Evolutionary conservation across 1,140 invertebrate species (phyloP), one percentile per base, ranked within the genome.

Genomic region (Dreissena polymorpha): DNA sequence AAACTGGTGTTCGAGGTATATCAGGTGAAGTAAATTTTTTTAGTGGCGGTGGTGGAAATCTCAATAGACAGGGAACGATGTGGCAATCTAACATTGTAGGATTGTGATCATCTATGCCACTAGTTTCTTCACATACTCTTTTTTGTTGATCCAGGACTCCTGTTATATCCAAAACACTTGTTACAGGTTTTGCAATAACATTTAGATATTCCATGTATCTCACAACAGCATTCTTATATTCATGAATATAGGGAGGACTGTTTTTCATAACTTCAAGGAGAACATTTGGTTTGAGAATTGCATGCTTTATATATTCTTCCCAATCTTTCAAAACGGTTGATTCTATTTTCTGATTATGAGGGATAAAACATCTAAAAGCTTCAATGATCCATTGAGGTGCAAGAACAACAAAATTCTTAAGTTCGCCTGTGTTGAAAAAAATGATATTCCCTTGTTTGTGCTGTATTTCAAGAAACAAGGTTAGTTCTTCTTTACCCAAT

Each of bases 141-240:
- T 12, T 18, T 12, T 12, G 18, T 18, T 18, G 12, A 12, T 55
- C 53, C 18, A 18, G 12, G 12, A 12, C 18, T 18, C 12, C 53
- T 55, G 18, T 55, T 55, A 18, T 12, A 12, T 12, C 18, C 12
- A 12, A 12, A 55, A 12, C 53, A 55, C 18, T 55, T 12, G 12
- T 12, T 55, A 55, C 12, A 23, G 75, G 75, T 27, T 55, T 68
- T 13, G 75, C 75, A 5, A 78, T 78, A 51, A 78, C 67, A 25
- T 78, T 64, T n/a, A 78, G 55, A 21, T 53, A 49, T 68, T 78
- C 75, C 75, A 78, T 78, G 65, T 78, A 78, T 60, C 69, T 10
- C 29, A 78, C 69, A 13, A 78, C 25, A 50, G 50, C 63, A 2
- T 53, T 78, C 49, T 68, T 68, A 50, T 78, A 55, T 12, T 53